Percentiles rank a stretch among this genome's conserved stretches.
phyloP scores from a whole-genome alignment of 2,113 vertebrate genomes.

The Anoura caudifer region DNA sequence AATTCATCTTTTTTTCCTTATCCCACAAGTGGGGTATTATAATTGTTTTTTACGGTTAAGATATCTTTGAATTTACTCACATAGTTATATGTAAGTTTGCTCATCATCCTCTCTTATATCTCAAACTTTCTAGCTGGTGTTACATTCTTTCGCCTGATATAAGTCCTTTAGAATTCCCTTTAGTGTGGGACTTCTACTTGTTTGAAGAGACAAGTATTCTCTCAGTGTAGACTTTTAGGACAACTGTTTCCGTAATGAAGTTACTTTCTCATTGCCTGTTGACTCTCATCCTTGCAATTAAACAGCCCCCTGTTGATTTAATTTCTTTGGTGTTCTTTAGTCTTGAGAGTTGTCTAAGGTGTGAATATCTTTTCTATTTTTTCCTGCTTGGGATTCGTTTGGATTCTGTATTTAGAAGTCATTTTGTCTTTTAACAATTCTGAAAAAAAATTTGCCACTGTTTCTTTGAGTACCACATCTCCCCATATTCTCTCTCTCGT shows the following conservation, averaged over 20 bases:
- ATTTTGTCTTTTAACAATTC: background rate
- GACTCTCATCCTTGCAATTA: background rate
- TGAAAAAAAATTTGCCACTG: background rate
- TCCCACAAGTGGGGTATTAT: background rate
- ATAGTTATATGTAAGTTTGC: background rate
- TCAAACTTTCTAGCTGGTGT: background rate
- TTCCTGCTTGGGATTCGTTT: background rate
- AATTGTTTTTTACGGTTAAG: background rate
- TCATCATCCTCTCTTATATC: background rate
- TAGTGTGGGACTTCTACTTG: background rate
- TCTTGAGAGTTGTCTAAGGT: background rate
- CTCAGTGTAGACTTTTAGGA: background rate
- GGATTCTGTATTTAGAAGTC: slow-evolving; percentile 17
- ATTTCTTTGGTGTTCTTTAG: background rate
- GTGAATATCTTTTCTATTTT: background rate
- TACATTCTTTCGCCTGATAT: background rate
- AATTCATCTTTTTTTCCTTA: background rate
- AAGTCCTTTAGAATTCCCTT: background rate
- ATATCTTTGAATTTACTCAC: background rate
- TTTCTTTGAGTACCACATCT: background rate
- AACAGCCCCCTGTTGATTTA: background rate
- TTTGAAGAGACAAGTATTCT: background rate
- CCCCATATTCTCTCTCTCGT: background rate
- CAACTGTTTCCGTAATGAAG: background rate
- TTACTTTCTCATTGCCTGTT: background rate